These are phyloP conservation scores for Girardinichthys multiradiatus DNA, from an alignment of 2,113 vertebrate genomes.

Conservation along the genomic window DNA sequence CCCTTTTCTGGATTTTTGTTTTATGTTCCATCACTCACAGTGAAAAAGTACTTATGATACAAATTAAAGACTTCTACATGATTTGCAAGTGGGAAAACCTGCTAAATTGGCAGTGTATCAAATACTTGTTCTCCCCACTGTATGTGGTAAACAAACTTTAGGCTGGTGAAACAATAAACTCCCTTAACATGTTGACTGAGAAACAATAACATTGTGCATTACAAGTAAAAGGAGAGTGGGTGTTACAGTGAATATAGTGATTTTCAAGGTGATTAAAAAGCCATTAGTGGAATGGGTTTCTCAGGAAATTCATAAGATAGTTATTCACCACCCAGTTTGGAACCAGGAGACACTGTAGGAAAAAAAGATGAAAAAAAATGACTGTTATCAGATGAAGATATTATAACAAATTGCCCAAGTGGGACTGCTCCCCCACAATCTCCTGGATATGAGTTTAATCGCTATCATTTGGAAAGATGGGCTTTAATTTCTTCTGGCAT, in stretches of 20 bases:
- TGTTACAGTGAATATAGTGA: slow-evolving; percentile 56
- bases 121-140: too few species aligned
- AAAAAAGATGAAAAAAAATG: slow-evolving; percentile 70
- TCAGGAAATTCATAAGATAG: slow-evolving; percentile 78
- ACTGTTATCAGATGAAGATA: slow-evolving; percentile 77
- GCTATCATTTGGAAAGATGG: slow-evolving; percentile 61
- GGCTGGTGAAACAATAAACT: slow-evolving; percentile 23
- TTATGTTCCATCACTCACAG: too few species aligned
- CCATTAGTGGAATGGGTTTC: slow-evolving; percentile 75
- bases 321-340: slow-evolving; percentile 75
- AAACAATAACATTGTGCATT: slow-evolving; percentile 36
- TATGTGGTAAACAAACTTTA: slow-evolving; percentile 38
- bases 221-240: slow-evolving; percentile 37
- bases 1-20: too few species aligned
- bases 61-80: too few species aligned
- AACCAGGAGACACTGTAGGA: slow-evolving; percentile 52
- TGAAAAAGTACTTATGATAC: too few species aligned
- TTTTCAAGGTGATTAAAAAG: slow-evolving; percentile 82
- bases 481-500: slow-evolving; percentile 53
- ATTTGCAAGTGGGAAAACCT: too few species aligned
- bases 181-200: slow-evolving; percentile 1
- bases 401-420: slow-evolving; percentile 69
- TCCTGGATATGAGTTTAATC: slow-evolving; percentile 52
- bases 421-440: slow-evolving; percentile 60
- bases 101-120: too few species aligned